Base-by-base conservation (phyloP, 2,888 invertebrate species). In the Bembecia ichneumoniformis region DNA sequence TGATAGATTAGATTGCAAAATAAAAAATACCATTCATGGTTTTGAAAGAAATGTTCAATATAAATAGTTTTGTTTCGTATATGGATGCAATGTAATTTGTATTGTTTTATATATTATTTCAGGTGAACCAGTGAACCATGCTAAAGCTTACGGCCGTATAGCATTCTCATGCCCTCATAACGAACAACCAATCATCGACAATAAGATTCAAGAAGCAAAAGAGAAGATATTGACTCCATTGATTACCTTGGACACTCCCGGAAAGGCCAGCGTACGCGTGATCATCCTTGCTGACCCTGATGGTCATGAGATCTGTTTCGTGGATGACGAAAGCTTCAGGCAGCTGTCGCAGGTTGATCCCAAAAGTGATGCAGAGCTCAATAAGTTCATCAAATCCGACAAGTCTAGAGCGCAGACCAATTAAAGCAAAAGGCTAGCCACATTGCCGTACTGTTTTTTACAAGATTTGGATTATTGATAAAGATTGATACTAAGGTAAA, bases 241-340 rank as follows among this genome's bases (percentile, higher is more conserved):
- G 15, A 92, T 97, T 49, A 94, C 94, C n/a, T 83, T 99, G 56
- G 96, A 97, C 67, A 99, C 99, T 0, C 99, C 99, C 0, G 99
- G 97, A 46, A 99, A 99, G 78, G 98, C 98, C 0, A 95, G 96
- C 0, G 99, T 99, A 0, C 90, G 95, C 56, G 99, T 99, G 35
- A 95, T 99, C 51, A 99, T 99, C 65, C 86, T 99, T 3, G 96
- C 96, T 1, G 99, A 99, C 88, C 98, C 99, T 0, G 97, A 98
- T 82, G 96, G 92, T 0, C 98, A 98, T 77, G 99, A 99, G 88
- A 99, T 99, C 57, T 99, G 99, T 81, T 98, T 98, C 79, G 99
- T 99, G 3, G 98, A 98, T 55, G 97, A 98, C 64, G 97, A 98
- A 86, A 97, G 94, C 36, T 99, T 97, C 86, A 84, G 93, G 4